Evolutionary conservation across 2,888 invertebrate genomes (phyloP).

Genomic region (Stratiomys singularior): DNA sequence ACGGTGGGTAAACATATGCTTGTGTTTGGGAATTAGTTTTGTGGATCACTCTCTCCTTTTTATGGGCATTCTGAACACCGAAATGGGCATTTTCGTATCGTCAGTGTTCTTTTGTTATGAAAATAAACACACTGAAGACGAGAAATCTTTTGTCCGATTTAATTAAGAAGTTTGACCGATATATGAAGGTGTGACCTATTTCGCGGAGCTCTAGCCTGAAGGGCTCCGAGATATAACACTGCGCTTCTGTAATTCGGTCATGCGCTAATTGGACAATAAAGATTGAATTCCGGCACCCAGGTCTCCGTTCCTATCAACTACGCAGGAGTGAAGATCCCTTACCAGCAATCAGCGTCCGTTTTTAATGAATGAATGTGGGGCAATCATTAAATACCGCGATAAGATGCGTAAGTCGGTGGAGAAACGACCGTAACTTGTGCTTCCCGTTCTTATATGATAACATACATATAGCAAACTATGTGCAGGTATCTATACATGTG

Average conservation of each 20-base stretch:
- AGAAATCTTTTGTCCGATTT: neutral
- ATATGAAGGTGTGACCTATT: neutral
- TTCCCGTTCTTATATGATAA: too few relatives aligned
- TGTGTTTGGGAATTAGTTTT: neutral
- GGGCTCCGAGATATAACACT: too few relatives aligned
- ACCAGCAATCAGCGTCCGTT: neutral
- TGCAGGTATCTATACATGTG: too few relatives aligned
- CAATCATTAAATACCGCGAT: neutral
- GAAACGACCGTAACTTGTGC: neutral
- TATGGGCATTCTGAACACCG: neutral
- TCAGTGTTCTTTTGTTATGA: neutral
- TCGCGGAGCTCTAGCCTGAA: too few relatives aligned
- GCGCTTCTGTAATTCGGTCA: too few relatives aligned
- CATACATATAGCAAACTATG: too few relatives aligned
- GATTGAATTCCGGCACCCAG: neutral
- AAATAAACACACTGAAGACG: neutral
- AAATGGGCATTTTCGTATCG: neutral
- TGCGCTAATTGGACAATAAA: neutral
- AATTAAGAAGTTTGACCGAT: neutral
- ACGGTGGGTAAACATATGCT: neutral
- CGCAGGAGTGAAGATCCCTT: neutral
- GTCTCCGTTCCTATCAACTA: neutral
- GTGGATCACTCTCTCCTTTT: constrained; percentile 16
- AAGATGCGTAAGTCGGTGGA: neutral
- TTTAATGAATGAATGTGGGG: neutral